phyloP scores from a whole-genome alignment of 2,888 invertebrate species.

The Desoria tigrina region DNA sequence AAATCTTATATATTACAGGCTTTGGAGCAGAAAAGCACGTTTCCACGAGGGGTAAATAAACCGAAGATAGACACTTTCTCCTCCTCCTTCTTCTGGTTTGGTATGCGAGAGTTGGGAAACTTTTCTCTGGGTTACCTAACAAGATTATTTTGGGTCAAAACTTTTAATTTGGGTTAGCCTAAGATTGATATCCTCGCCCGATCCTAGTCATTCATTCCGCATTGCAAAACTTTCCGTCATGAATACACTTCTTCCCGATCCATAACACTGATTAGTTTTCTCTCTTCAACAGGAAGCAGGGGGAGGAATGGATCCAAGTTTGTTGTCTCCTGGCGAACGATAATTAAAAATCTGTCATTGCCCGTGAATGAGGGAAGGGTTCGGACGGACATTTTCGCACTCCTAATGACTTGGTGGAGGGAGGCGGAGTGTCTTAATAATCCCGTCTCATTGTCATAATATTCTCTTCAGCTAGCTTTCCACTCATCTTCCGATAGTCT shows the following conservation, averaged over 20 bases:
- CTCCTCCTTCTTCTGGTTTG: no score
- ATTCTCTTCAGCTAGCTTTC: no score
- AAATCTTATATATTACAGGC: slow-evolving; percentile 7
- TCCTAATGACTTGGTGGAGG: slow-evolving; percentile 15
- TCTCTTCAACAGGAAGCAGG: background rate
- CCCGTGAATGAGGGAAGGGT: slow-evolving; percentile 1
- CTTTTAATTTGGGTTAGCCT: slow-evolving; percentile 34
- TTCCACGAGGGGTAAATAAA: slow-evolving; percentile 15
- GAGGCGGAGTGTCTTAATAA: background rate
- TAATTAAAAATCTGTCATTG: slow-evolving; percentile 25
- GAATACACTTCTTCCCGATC: background rate
- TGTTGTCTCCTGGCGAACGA: slow-evolving; percentile 8
- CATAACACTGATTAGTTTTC: slow-evolving; percentile 19
- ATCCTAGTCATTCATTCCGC: slow-evolving; percentile 13
- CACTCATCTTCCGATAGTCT: no score
- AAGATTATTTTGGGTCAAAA: slow-evolving; percentile 35
- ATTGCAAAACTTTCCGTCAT: slow-evolving; percentile 18
- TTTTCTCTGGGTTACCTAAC: slow-evolving; percentile 21
- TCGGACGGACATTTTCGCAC: background rate
- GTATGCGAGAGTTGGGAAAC: slow-evolving; percentile 5
- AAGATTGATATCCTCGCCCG: slow-evolving; percentile 24
- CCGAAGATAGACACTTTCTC: background rate
- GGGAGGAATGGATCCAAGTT: background rate
- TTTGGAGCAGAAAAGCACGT: slow-evolving; percentile 12
- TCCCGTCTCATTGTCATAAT: no score